Evolutionary conservation across 2,888 invertebrate genomes (phyloP), one percentile per base, ranked within the genome.

Genomic region (Dexiosoma caninum): DNA sequence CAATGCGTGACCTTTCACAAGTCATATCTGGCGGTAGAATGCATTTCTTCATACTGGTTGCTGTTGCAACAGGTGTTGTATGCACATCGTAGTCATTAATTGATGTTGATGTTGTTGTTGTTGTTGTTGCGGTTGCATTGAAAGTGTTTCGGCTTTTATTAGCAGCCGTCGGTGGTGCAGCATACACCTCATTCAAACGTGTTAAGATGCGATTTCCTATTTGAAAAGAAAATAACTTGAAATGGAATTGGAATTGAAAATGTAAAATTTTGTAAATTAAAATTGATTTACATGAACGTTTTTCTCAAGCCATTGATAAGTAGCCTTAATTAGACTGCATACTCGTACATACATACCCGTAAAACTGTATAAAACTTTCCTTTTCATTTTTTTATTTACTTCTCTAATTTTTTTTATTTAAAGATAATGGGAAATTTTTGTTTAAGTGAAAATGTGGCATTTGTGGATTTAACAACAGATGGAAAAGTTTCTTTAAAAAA

Each of bases 1-100:
- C 92, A 75, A 94, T 92, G 85, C 91, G 90, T 85, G 92, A 91
- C 67, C 92, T 91, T 3, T 93, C 93, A 84, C 93, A 94, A 74
- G 92, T 86, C 64, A 92, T 91, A 86, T 94, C 94, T 86, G 93
- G 93, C 0, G 94, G 92, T 23, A 93, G 89, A 49, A 82, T 82
- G 67, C 83, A 85, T 78, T 85, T 85, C 59, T 71, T 81, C 75
- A 59, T 66, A 44, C 71, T 59, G 69, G 66, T 81, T 72, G 75
- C 76, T 53, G 79, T 67, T 70, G 79, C 67, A 16, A 62, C 78
- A 62, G 66, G 55, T 59, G n/a, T n/a, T n/a, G 75, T 53, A 44
- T 42, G 64, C 42, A 49, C 53, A 51, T 81, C 72, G 59, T 64
- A 69, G 59, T 77, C 77, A 69, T 35, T 62, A 6, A 60, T 74